These are phyloP conservation scores for Scotopteryx bipunctaria DNA, from an alignment of 2,888 invertebrate genomes.

Conservation along the genomic window DNA sequence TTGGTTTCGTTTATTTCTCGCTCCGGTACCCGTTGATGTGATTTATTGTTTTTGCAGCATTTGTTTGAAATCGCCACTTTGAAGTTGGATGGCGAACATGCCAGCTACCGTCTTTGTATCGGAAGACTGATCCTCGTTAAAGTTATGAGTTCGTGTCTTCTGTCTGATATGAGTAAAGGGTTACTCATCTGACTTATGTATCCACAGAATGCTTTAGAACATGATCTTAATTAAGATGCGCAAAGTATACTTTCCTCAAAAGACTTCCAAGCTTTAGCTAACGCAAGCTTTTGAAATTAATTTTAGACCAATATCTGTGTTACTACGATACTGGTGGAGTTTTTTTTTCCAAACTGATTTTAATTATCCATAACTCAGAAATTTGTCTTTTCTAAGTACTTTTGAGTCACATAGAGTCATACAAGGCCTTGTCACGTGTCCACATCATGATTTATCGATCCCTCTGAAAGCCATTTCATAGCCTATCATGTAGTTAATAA, in stretches of 20 bases:
- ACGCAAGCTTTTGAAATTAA: too few relatives aligned
- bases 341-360: too few relatives aligned
- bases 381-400: too few relatives aligned
- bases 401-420: too few relatives aligned
- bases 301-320: too few relatives aligned
- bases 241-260: too few relatives aligned
- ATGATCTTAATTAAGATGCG: too few relatives aligned
- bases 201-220: too few relatives aligned
- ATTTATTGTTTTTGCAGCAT: conserved; percentile 68
- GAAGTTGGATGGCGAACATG: conserved; percentile 46
- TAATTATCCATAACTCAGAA: too few relatives aligned
- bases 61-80: conserved; percentile 62
- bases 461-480: conserved; percentile 35
- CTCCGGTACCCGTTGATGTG: conserved; percentile 64
- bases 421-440: conserved; percentile 1
- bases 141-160: conserved; percentile 9
- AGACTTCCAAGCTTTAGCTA: too few relatives aligned
- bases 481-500: conserved; percentile 43
- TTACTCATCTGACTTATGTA: conserved; percentile 15
- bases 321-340: too few relatives aligned
- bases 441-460: conserved; percentile 27
- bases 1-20: conserved; percentile 67
- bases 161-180: conserved; percentile 4
- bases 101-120: conserved; percentile 12
- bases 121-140: conserved; percentile 12